A percentile compares a stretch with the other conserved stretches of the same genome.
Evolutionary conservation across 1,140 invertebrate species (phyloP).

Genomic region (Lordiphosa mommai): DNA sequence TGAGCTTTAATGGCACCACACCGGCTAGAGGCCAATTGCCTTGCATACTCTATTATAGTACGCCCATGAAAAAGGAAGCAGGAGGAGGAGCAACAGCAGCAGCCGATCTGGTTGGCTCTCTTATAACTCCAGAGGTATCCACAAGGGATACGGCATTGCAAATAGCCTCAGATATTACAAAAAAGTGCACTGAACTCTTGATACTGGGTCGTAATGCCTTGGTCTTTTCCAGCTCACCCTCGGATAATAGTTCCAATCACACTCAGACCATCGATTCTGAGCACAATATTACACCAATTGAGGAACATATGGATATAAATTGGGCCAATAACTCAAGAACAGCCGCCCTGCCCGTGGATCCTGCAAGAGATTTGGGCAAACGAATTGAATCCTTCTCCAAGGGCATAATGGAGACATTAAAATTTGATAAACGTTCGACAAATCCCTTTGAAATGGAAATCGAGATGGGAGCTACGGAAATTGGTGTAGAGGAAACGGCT

Average conservation of each 20-base stretch:
- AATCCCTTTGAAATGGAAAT: constrained; percentile 79
- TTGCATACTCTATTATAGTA: constrained; percentile 92
- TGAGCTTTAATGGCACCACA: constrained; percentile 97
- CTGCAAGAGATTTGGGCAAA: constrained; percentile 71
- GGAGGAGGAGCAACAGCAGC: background rate
- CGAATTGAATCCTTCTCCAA: constrained; percentile 79
- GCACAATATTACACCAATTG: constrained; percentile 79
- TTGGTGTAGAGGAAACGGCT: constrained; percentile 65
- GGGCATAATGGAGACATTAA: constrained; percentile 77
- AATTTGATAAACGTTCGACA: constrained; percentile 78
- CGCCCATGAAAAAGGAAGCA: constrained; percentile 74
- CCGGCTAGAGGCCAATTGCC: constrained; percentile 96
- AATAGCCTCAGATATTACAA: constrained; percentile 86
- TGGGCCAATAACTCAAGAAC: constrained; percentile 78
- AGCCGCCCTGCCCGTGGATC: constrained; percentile 54
- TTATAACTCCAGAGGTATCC: constrained; percentile 51
- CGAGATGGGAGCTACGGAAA: constrained; percentile 77
- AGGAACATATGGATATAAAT: constrained; percentile 79
- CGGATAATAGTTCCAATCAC: constrained; percentile 83
- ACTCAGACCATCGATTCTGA: constrained; percentile 80
- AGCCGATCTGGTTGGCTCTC: constrained; percentile 3
- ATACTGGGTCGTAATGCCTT: constrained; percentile 85
- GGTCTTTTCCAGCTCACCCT: constrained; percentile 77
- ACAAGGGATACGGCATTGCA: constrained; percentile 76
- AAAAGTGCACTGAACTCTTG: constrained; percentile 86